Percentiles rank a stretch among this genome's conserved stretches.
These are phyloP conservation scores for Amphipyra berbera DNA, from an alignment of 2,888 invertebrate genomes.

Conservation along the genomic window DNA sequence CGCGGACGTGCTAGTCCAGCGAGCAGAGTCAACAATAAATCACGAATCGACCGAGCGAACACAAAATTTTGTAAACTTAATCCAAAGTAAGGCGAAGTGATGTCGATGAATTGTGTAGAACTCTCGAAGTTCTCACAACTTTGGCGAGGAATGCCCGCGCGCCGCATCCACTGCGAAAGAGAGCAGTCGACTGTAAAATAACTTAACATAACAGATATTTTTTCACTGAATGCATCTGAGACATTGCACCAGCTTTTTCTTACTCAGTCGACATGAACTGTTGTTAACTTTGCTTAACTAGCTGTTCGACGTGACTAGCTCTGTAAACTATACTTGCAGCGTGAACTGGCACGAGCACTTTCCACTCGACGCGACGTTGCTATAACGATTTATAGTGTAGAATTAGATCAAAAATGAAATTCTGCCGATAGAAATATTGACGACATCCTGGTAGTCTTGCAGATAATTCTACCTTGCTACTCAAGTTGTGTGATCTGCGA, in stretches of 20 bases:
- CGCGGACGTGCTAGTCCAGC: slow-evolving; percentile 49
- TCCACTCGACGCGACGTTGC: slow-evolving; percentile 2
- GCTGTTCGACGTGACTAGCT: slow-evolving; percentile 50
- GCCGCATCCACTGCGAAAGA: slow-evolving; percentile 65
- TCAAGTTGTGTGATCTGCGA: slow-evolving; percentile 7
- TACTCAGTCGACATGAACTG: slow-evolving; percentile 67
- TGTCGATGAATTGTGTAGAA: slow-evolving; percentile 73
- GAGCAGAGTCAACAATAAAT: slow-evolving; percentile 66
- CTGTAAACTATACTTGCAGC: slow-evolving; percentile 35
- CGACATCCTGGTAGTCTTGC: background rate
- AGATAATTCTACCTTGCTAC: slow-evolving; percentile 4
- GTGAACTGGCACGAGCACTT: slow-evolving; percentile 22
- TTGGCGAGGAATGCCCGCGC: slow-evolving; percentile 67
- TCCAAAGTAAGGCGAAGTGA: slow-evolving; percentile 70
- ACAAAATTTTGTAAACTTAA: slow-evolving; percentile 76
- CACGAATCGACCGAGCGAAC: slow-evolving; percentile 65
- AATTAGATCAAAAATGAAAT: background rate
- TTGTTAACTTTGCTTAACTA: slow-evolving; percentile 67
- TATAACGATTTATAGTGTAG: slow-evolving; percentile 15
- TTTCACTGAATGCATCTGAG: slow-evolving; percentile 57
- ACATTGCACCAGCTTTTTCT: slow-evolving; percentile 55
- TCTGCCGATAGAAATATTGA: background rate
- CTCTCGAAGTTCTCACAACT: slow-evolving; percentile 73
- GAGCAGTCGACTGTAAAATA: slow-evolving; percentile 78
- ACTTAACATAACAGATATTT: slow-evolving; percentile 72